These are phyloP conservation scores for Tachycineta bicolor DNA, from an alignment of 2,113 vertebrate genomes.

Conservation along the genomic window DNA sequence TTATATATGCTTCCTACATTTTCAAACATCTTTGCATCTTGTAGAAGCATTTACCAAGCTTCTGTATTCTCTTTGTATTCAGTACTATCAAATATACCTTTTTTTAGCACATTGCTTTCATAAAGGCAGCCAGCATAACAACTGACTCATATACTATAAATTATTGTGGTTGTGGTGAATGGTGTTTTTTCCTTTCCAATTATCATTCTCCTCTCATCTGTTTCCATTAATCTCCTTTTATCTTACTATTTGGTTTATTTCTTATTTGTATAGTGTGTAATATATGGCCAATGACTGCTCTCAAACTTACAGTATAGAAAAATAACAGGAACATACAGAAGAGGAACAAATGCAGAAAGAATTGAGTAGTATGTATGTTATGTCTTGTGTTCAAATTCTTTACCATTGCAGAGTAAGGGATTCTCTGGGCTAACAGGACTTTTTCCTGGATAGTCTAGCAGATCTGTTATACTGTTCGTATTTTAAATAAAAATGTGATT, in stretches of 20 bases:
- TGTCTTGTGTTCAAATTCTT: neutral
- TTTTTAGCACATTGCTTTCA: neutral
- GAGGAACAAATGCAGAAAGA: neutral
- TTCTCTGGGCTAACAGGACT: neutral
- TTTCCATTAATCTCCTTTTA: neutral
- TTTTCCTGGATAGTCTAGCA: neutral
- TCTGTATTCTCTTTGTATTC: neutral
- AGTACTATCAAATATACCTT: neutral
- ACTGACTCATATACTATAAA: neutral
- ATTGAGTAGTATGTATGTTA: neutral
- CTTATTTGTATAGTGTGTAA: neutral
- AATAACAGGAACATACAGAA: neutral
- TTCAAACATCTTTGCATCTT: neutral
- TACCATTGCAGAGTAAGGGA: neutral
- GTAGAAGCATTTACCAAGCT: neutral
- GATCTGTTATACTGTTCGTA: neutral
- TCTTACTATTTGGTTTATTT: neutral
- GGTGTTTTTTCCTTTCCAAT: neutral
- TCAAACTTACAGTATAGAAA: neutral
- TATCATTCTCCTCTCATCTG: neutral
- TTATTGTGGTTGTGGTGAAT: neutral
- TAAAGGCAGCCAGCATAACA: neutral
- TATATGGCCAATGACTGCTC: neutral
- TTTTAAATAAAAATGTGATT: neutral
- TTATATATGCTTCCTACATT: neutral